Evolutionary conservation across 2,797 vertebrate genomes (phyloP), one percentile per base, ranked within the genome.

Genomic region (Lithobates pipiens): DNA sequence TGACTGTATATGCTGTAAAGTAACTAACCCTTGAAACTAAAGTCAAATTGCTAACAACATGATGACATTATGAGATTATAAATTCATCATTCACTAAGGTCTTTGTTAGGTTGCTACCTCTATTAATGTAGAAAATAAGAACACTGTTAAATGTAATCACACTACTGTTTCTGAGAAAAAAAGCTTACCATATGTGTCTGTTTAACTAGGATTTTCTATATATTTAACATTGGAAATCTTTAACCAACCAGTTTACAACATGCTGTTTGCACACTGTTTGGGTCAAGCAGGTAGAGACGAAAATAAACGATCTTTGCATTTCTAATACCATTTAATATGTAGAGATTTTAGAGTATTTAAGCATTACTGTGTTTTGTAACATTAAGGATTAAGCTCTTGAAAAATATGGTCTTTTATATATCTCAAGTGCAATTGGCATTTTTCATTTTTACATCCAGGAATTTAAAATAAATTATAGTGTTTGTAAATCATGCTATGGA

Each of bases 1-100:
- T 16, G 3, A 50, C 15, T 50, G 3, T 50, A n/a, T 34, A 36
- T 69, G 42, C 69, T 71, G 29, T 80, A 80, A 80, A 57, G 29
- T 29, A 71, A 71, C 68, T 80, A 70, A 80, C 46, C 44, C 68
- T 80, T 80, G 68, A 80, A 80, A 36, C 44, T 39, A 57, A n/a
- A 10, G 23, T 50, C 18, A 3, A 36, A 71, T 71, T 80, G 25
- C 27, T 36, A 54, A 32, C 44, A 54, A 32, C 44, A 78, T 29
- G 15, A 67, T 54, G 7, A 69, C 39, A 80, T 36, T 57, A n/a
- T 8, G 23, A 46, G 29, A 13, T 21, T 54, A 80, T 54, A 6
- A 34, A 3, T 18, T 80, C 7, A 11, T 32, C 18, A 25, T 3
- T 46, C 27, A 32, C 39, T 46, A 29, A 70, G 39, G 16, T 54